Base-by-base conservation (phyloP, 2,797 vertebrate species). In the Neosilurus hyrtlii region DNA sequence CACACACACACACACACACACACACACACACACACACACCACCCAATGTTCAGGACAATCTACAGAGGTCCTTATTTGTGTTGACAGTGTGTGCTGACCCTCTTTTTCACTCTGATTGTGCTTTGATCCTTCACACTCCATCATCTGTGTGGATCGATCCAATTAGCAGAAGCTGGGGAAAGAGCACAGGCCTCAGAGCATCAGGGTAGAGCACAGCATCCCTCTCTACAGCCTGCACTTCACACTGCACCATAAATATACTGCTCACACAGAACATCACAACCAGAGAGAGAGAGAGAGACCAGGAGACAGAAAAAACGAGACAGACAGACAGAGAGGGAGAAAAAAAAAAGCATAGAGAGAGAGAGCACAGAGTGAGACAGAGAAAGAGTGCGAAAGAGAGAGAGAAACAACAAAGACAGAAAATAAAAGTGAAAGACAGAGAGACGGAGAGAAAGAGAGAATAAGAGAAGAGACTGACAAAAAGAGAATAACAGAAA, bases 141-240 rank as follows among this genome's bases (percentile, higher is more conserved):
- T 67, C 57, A 81, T 68, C 83, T 65, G 4, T 37, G 65, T 52
- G 79, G 79, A 81, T 81, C 79, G 49, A 66, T 81, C 83, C 83
- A 84, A 84, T 84, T 81, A 84, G 65, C 72, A 62, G 83, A 70
- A 43, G 18, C 72, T 82, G 71, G 57, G 49, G 72, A 83, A 54
- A 49, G 75, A 66, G 81, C 82, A 84, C 20, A 56, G 76, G 76
- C 52, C 80, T 54, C 78, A n/a, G 72, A 52, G 70, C 81, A 85
- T 79, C 72, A 70, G 57, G 65, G 66, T 79, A 80, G 67, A 75
- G 62, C 85, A 68, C 37, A 37, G 56, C 67, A 71, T 79, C 61
- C 65, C 62, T 84, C 80, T 66, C 68, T 78, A 57, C 30, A 24
- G 84, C 78, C 71, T 65, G 56, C 86, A 79, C 77, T 82, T 65